These are phyloP conservation scores for Bombus polaris DNA, from an alignment of 1,140 invertebrate species.

Conservation along the genomic window DNA sequence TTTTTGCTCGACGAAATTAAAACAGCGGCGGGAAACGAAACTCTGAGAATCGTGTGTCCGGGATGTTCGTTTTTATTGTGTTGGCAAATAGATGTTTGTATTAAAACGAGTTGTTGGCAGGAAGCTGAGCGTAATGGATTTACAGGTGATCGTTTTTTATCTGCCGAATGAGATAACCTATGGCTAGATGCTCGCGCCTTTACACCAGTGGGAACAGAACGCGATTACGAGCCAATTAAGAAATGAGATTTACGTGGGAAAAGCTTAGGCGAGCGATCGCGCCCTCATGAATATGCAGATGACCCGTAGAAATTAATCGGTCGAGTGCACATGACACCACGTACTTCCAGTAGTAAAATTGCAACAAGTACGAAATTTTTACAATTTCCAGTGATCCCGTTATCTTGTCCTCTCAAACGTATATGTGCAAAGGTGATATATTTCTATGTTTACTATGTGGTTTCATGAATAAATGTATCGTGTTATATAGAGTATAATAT, in stretches of 20 bases:
- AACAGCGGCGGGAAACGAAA: background rate
- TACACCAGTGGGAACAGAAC: slow-evolving; percentile 10
- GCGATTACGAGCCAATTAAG: slow-evolving; percentile 33
- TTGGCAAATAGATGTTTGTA: background rate
- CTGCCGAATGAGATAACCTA: slow-evolving; percentile 5
- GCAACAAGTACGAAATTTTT: background rate
- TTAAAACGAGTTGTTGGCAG: background rate
- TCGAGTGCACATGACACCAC: background rate
- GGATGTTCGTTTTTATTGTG: background rate
- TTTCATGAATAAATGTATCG: background rate
- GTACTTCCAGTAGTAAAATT: background rate
- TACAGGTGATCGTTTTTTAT: slow-evolving; percentile 1
- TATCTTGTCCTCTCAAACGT: slow-evolving; percentile 2
- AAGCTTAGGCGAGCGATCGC: slow-evolving; percentile 28
- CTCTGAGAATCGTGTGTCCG: background rate
- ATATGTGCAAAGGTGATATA: background rate
- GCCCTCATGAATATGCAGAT: slow-evolving; percentile 46
- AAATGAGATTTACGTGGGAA: slow-evolving; percentile 52
- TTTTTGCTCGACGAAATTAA: background rate
- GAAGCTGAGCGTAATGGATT: slow-evolving; percentile 18
- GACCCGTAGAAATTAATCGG: slow-evolving; percentile 37
- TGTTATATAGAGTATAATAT: background rate
- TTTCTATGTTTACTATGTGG: background rate
- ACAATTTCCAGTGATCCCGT: background rate
- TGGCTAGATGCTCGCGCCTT: background rate